Conservation (phyloP, 1,140 invertebrate genomes). For the Macrocentrus cingulum region DNA sequence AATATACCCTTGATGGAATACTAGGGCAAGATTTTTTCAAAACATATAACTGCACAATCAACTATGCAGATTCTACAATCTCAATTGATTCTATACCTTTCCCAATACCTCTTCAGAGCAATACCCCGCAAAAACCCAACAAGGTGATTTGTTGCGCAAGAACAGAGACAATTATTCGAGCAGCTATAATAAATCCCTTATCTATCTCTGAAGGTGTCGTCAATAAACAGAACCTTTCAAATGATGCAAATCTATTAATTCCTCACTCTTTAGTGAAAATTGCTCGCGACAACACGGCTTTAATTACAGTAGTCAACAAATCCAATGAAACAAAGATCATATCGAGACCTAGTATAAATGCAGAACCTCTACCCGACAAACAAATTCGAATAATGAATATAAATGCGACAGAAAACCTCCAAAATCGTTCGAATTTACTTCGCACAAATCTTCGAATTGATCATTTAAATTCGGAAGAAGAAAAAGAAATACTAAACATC, state of each 20-base stretch:
- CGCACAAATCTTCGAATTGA: too few relatives aligned
- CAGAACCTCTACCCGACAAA: too few relatives aligned
- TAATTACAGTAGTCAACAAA: background rate
- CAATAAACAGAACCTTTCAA: background rate
- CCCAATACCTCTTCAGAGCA: background rate
- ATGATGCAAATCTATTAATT: background rate
- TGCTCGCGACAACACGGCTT: background rate
- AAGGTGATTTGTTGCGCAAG: background rate
- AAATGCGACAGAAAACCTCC: too few relatives aligned
- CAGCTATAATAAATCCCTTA: too few relatives aligned
- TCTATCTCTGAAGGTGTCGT: background rate
- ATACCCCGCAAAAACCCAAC: background rate
- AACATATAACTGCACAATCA: background rate
- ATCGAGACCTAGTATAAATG: too few relatives aligned
- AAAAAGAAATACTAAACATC: too few relatives aligned
- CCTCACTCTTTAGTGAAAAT: conserved; percentile 4
- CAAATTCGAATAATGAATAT: too few relatives aligned
- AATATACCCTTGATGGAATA: conserved; percentile 24
- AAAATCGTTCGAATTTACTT: too few relatives aligned
- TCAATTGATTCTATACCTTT: background rate
- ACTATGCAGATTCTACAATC: conserved; percentile 2
- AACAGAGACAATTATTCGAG: background rate
- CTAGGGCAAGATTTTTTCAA: conserved; percentile 6
- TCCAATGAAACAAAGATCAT: too few relatives aligned
- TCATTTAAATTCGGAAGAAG: too few relatives aligned